Percentiles rank a stretch among this genome's conserved stretches.
These are phyloP conservation scores for Eustalomyia histrio DNA, from an alignment of 2,888 invertebrate species.

Conservation along the genomic window DNA sequence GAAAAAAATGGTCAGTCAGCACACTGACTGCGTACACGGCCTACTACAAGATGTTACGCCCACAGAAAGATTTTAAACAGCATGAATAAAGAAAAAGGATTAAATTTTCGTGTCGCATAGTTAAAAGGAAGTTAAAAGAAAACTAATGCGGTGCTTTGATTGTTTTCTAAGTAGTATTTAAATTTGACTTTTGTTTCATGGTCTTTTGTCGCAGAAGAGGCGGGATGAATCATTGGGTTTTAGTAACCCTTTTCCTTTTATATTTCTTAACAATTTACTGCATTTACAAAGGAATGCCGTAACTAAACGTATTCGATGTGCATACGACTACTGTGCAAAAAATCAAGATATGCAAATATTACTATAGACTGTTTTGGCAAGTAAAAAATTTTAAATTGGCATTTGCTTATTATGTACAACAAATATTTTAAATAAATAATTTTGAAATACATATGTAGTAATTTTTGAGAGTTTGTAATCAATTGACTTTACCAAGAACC, in stretches of 20 bases:
- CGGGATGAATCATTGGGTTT: neutral
- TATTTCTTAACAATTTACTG: constrained; percentile 5
- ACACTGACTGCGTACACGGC: constrained; percentile 63
- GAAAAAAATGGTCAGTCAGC: constrained; percentile 49
- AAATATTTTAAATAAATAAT: neutral
- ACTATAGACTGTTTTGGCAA: neutral
- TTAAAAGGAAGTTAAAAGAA: constrained; percentile 14
- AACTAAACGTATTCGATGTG: constrained; percentile 48
- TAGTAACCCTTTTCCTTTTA: constrained; percentile 9
- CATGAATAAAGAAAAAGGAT: constrained; percentile 39
- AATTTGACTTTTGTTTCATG: constrained; percentile 40
- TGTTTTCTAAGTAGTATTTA: constrained; percentile 57
- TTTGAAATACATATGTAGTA: neutral
- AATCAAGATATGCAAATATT: constrained; percentile 12
- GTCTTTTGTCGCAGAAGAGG: neutral
- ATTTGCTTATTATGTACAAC: constrained; percentile 13
- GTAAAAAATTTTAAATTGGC: neutral
- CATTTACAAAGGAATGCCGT: constrained; percentile 48
- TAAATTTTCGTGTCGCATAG: constrained; percentile 13
- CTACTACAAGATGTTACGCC: constrained; percentile 59
- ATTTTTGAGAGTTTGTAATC: neutral
- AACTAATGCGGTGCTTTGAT: constrained; percentile 30
- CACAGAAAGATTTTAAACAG: constrained; percentile 41
- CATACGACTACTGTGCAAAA: constrained; percentile 40
- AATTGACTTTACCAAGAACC: constrained; percentile 21